Evolutionary conservation across 1,140 invertebrate genomes (phyloP), one percentile per base, ranked within the genome.

Genomic region (Penaeus chinensis): DNA sequence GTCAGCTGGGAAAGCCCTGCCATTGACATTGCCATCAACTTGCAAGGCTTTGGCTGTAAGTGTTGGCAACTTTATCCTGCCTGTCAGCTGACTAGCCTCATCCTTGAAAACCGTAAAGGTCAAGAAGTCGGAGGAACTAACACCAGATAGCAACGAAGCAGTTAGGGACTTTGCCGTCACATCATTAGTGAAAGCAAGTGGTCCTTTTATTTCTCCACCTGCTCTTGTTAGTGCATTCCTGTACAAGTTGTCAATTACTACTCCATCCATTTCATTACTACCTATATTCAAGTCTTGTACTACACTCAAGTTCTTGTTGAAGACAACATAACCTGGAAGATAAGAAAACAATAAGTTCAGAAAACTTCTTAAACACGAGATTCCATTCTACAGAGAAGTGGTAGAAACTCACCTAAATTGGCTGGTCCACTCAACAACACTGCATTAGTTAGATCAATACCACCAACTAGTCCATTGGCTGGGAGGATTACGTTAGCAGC

Each of bases 121-220:
- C 27, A 77, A 32, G 22, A 85, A 77, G 16, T 4, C 24, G 1
- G 16, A 18, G 1, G 78, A 60, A 20, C 32, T 16, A 10, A 85
- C 60, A 7, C 74, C 74, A 66, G 77, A 76, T 8, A 85, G 62
- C 20, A 20, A 77, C 2, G 32, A n/a, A 22, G 84, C 37, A 42
- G 20, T 62, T 2, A 78, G 62, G 18, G 42, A 62, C 3, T 60
- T 60, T 18, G 77, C 74, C 22, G 24, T 19, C 60, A 85, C 22
- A 20, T 85, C 84, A n/a, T 85, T 42, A 42, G 71, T 63, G 42
- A 85, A 85, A 19, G 47, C n/a, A 10, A 85, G 27, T 22, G 84
- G 77, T n/a, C 84, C 71, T 18, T 54, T 63, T 4, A 85, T 2
- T 19, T 27, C 13, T 5, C 62, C 54, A 13, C 37, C 84, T 20